A percentile compares a stretch with the other conserved stretches of the same genome.
Conservation (phyloP, 2,797 vertebrate genomes). For the Tinamus major region DNA sequence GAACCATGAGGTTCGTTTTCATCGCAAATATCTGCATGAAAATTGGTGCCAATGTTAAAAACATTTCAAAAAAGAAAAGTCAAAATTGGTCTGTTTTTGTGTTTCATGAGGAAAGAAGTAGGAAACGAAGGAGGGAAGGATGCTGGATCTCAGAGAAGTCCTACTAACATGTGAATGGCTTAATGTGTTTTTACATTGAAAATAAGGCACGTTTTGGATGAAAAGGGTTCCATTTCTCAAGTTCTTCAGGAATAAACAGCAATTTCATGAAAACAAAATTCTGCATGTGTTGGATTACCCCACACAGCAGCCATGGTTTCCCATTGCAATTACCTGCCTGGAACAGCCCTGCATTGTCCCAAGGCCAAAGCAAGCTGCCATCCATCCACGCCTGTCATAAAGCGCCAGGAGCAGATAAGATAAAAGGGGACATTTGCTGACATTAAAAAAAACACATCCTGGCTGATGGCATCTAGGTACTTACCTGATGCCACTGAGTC, state of each 20-base stretch:
- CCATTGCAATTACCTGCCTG: accelerated
- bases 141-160: background rate
- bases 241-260: background rate
- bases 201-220: accelerated
- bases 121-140: background rate
- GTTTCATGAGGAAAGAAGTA: background rate
- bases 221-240: background rate
- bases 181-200: background rate
- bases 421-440: background rate
- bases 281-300: background rate
- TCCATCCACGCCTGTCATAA: accelerated
- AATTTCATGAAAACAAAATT: background rate
- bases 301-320: background rate
- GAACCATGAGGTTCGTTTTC: background rate
- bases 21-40: too few relatives aligned
- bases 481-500: background rate
- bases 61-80: background rate
- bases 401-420: background rate
- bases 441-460: background rate
- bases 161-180: background rate
- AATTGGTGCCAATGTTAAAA: background rate
- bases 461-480: background rate
- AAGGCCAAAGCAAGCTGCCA: background rate
- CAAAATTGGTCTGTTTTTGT: background rate
- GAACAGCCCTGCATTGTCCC: background rate